Evolutionary conservation across 2,888 invertebrate species (phyloP), one percentile per base, ranked within the genome.

Genomic region (Agonopterix heracliana): DNA sequence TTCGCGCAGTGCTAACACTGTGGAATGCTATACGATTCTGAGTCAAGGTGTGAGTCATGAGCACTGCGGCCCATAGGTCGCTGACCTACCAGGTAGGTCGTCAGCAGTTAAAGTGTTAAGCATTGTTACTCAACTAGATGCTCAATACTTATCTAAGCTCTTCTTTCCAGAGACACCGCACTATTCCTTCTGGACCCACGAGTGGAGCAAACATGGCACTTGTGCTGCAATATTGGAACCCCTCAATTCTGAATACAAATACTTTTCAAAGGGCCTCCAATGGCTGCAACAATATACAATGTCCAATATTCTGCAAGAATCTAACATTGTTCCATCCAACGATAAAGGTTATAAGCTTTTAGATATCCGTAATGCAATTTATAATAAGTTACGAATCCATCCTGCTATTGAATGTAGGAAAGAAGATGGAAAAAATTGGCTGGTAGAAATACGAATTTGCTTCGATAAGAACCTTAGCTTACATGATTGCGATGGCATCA

Each of bases 191-290:
- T 95, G 95, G 95, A 84, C 91, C 51, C 95, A 96, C 65, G 96
- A 96, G 73, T 96, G 95, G 95, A 72, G 83, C 0, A 96, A 96
- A 64, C 96, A 96, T 70, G 96, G 96, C 2, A 95, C 95, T 0
- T 96, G 96, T 68, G 93, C 95, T 1, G 87, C 90, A 0, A 57
- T 74, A 3, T 55, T 94, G 2, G 81, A 90, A 0, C 60, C 75
- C 3, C 68, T 95, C 0, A 83, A 90, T 57, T 89, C 89, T 12
- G 93, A 95, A 63, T 61, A 86, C 0, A 93, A 93, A 63, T 95
- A 94, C 71, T 95, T 95, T 64, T 70, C 77, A 0, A 84, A 90
- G 55, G 94, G 93, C 0, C 66, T 95, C 2, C 66, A 81, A 1
- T 91, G 92, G 89, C 82, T 91, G 2, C 74, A 90, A 38, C 68